Evolutionary conservation across 2,113 vertebrate species (phyloP).

Genomic region (Myodes glareolus): DNA sequence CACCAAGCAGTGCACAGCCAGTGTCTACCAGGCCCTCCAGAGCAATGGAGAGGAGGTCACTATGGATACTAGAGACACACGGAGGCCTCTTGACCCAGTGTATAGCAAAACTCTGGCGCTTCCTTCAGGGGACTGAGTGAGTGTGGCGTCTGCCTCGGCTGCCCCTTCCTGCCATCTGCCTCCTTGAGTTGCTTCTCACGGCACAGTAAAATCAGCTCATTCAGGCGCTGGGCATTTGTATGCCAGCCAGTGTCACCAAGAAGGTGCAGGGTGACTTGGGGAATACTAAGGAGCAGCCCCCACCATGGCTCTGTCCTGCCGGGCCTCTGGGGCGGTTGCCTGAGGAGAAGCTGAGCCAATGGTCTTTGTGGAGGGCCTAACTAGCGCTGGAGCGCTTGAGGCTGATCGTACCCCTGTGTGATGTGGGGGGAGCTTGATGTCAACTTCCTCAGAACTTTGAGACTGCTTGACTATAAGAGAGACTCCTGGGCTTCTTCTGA

Average conservation of each 20-base stretch:
- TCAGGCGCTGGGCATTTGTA: neutral
- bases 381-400: fast-evolving
- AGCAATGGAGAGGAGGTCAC: neutral
- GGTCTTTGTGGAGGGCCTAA: neutral
- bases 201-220: neutral
- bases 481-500: neutral
- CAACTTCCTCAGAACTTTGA: neutral
- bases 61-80: fast-evolving
- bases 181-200: neutral
- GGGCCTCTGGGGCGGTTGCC: neutral
- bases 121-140: fast-evolving
- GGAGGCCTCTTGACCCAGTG: neutral
- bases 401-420: fast-evolving
- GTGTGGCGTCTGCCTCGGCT: fast-evolving
- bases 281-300: constrained; percentile 1
- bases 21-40: fast-evolving
- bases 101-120: fast-evolving
- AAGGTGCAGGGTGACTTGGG: neutral
- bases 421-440: neutral
- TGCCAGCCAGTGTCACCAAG: neutral
- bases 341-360: fast-evolving
- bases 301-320: fast-evolving
- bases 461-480: neutral
- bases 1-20: fast-evolving
- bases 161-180: fast-evolving